Evolutionary conservation across 2,888 invertebrate species (phyloP), one percentile per base, ranked within the genome.

Genomic region (Biston stratarius): DNA sequence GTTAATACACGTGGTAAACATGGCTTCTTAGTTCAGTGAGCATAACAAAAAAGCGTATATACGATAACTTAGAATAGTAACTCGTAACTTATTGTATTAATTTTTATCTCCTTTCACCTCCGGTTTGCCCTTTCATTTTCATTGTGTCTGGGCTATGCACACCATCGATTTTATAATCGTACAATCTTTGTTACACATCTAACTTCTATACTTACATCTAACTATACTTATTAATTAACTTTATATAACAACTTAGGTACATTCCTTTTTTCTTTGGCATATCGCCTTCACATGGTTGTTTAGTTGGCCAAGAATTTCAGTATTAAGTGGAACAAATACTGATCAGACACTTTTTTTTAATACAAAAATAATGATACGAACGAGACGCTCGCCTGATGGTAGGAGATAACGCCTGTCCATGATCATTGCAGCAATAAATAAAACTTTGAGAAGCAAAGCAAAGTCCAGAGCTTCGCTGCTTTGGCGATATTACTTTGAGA

Each of bases 41-140:
- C 5, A 11, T n/a, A 44, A 14, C 12, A 8, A 24, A 24, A 55
- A 14, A 42, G 42, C 42, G 40, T 42, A 9, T 24, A 24, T 24
- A 24, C 3, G 24, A 42, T 42, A 44, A 55, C 24, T 24, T 42
- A 14, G 6, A 42, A 48, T 10, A 33, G 14, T 38, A 15, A 15
- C 6, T 36, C 40, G n/a, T 49, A n/a, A 49, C 45, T 44, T 14
- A 14, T 14, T n/a, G 33, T 51, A 11, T 38, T 7, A 34, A 48
- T 36, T 38, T 12, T 45, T 61, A 61, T 66, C 61, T 61, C 61
- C 57, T 61, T 58, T 61, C 61, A 61, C 58, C 66, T 40, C 10
- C 9, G 59, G 57, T 52, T 52, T 14, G 47, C 66, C 61, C 57
- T 61, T 66, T 66, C 61, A 40, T 52, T 66, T 61, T 61, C 61